Evolutionary conservation across 1,140 invertebrate genomes (phyloP), one percentile per base, ranked within the genome.

Genomic region (Amphibalanus amphitrite): DNA sequence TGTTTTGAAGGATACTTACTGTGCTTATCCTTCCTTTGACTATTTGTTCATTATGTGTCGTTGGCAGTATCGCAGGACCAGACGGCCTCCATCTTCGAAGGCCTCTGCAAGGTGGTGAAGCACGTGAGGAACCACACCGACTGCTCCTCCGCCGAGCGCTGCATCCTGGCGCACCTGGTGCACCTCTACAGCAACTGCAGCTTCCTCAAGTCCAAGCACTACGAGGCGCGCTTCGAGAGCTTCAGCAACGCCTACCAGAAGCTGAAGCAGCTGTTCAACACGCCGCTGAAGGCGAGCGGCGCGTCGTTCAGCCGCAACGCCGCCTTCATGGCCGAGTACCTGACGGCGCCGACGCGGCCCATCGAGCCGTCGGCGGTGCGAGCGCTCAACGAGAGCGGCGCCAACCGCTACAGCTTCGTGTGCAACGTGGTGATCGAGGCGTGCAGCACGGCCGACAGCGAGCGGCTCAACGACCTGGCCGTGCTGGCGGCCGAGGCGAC

Each of bases 401-500:
- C 78, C 20, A 79, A 81, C 71, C 85, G 94, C 70, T 97, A 97
- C 81, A 95, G 91, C 78, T 97, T 98, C 81, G 94, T 98, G 0
- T 95, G 91, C 75, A 97, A 95, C 78, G 91, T 92, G 0, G 86
- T 97, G 75, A 86, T 95, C 17, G 88, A 90, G 23, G 91, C 96
- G 28, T 93, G 91, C 77, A 86, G 88, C 40, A 72, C 73, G 65
- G 88, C 86, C 0, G 91, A 93, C 77, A 91, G 92, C 75, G 91
- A 93, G 75, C 86, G 90, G 76, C 82, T 98, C n/a, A 97, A 97
- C 82, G 95, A 98, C 81, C 86, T 98, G 71, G 90, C 93, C 8
- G 88, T 96, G 76, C 85, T 93, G 69, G 97, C 94, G 83, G 93
- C 94, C 15, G 95, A 98, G 83, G 84, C 97, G 78, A 97, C 95